Evolutionary conservation across 2,113 vertebrate genomes (phyloP).

Genomic region (Accipiter cooperii): DNA sequence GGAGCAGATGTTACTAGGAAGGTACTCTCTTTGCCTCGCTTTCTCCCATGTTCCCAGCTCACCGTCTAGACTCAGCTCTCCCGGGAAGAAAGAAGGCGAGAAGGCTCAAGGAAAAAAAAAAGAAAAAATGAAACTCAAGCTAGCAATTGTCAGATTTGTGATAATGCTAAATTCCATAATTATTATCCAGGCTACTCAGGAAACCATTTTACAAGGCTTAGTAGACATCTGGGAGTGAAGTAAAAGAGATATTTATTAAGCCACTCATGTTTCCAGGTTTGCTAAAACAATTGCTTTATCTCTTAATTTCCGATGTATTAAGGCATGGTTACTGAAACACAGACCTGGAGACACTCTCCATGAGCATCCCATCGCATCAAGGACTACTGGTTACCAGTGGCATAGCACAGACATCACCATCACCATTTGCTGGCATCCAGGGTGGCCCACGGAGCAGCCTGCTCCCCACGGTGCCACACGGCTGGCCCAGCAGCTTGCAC

Average conservation of each 20-base stretch:
- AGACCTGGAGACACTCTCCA: neutral
- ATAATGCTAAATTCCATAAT: slow-evolving; percentile 28
- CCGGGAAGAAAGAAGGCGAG: neutral
- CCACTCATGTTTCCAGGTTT: slow-evolving; percentile 12
- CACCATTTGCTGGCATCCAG: neutral
- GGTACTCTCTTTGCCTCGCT: neutral
- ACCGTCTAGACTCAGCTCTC: slow-evolving; percentile 24
- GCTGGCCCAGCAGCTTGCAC: neutral
- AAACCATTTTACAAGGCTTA: slow-evolving; percentile 45
- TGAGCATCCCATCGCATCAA: rapidly evolving
- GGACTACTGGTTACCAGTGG: neutral
- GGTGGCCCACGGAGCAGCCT: rapidly evolving
- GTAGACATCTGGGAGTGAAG: slow-evolving; percentile 22
- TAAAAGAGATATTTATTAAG: slow-evolving; percentile 36
- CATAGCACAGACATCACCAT: neutral
- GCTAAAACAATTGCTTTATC: slow-evolving; percentile 37
- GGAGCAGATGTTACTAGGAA: neutral
- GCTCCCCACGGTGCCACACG: rapidly evolving
- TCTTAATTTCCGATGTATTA: neutral
- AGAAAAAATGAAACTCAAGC: neutral
- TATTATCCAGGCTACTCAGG: neutral
- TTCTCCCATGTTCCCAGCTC: neutral
- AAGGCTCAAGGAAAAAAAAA: neutral
- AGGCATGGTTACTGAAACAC: neutral
- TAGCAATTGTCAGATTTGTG: neutral